These are phyloP conservation scores for Diabrotica virgifera DNA, from an alignment of 1,140 invertebrate genomes.

Conservation along the genomic window DNA sequence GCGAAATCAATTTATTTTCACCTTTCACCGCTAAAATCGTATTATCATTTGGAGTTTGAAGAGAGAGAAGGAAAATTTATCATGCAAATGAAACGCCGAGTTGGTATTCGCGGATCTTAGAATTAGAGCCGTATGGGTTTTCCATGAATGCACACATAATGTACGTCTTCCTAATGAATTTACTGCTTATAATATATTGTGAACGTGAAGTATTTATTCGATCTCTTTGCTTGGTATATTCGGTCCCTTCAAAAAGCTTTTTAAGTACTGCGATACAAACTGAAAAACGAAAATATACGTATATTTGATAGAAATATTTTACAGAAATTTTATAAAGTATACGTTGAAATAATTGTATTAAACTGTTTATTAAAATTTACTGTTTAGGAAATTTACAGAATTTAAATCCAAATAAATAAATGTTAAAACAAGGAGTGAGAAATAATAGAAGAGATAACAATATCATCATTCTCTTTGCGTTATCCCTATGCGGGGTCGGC, in stretches of 20 bases:
- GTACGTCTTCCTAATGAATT: conserved; percentile 29
- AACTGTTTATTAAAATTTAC: no score
- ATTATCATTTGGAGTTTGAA: conserved; percentile 43
- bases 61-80: conserved; percentile 39
- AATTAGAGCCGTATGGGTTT: conserved; percentile 22
- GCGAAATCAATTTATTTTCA: conserved; percentile 49
- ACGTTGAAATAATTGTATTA: no score
- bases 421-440: no score
- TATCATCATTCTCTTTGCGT: no score
- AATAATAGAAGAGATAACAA: no score
- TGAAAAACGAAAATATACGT: no score
- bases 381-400: no score
- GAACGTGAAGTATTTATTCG: neutral
- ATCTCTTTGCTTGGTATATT: neutral
- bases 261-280: no score
- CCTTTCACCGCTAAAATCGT: conserved; percentile 44
- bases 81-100: conserved; percentile 45
- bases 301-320: no score
- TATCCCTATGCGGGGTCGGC: no score
- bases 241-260: neutral
- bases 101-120: conserved; percentile 25
- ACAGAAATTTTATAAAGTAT: no score
- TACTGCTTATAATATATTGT: conserved; percentile 20
- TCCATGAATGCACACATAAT: conserved; percentile 27
- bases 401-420: no score